phyloP scores from a whole-genome alignment of 2,888 invertebrate species.

The Amblyjoppa fuscipennis region DNA sequence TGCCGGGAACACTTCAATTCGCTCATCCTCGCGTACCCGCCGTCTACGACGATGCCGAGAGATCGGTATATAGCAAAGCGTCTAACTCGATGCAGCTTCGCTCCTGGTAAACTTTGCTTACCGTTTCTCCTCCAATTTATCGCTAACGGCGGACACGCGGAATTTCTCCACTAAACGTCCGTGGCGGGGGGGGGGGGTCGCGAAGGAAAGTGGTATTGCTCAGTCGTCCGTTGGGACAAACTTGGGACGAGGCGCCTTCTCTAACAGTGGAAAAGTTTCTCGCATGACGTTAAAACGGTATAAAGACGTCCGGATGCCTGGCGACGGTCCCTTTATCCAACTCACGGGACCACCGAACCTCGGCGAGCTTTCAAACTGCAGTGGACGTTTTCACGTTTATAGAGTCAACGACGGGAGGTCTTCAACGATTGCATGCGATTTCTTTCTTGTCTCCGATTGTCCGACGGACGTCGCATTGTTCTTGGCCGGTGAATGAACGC shows the following conservation, averaged over 20 bases:
- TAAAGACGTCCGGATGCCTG: conserved; percentile 42
- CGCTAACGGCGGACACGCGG: conserved; percentile 24
- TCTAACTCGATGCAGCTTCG: conserved; percentile 63
- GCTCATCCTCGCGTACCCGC: background rate
- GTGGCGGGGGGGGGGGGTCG: background rate
- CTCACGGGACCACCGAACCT: conserved; percentile 36
- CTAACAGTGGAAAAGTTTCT: conserved; percentile 52
- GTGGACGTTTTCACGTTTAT: conserved; percentile 28
- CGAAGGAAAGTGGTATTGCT: conserved; percentile 32
- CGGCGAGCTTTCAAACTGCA: conserved; percentile 30
- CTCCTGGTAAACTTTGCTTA: conserved; percentile 72
- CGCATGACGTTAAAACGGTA: conserved; percentile 48
- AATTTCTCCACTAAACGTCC: conserved; percentile 35
- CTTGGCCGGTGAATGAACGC: background rate
- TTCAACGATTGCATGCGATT: conserved; percentile 8
- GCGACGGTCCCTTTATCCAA: conserved; percentile 32
- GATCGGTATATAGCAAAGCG: background rate
- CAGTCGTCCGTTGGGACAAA: conserved; percentile 1
- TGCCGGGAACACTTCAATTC: conserved; percentile 2
- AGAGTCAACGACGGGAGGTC: conserved; percentile 16
- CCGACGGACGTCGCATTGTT: background rate
- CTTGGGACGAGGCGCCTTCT: background rate
- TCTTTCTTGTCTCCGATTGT: background rate
- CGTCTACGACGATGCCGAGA: background rate
- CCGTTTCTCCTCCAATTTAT: conserved; percentile 73